Conservation (phyloP, 2,888 invertebrate genomes). For the Pterobdella sp. region DNA sequence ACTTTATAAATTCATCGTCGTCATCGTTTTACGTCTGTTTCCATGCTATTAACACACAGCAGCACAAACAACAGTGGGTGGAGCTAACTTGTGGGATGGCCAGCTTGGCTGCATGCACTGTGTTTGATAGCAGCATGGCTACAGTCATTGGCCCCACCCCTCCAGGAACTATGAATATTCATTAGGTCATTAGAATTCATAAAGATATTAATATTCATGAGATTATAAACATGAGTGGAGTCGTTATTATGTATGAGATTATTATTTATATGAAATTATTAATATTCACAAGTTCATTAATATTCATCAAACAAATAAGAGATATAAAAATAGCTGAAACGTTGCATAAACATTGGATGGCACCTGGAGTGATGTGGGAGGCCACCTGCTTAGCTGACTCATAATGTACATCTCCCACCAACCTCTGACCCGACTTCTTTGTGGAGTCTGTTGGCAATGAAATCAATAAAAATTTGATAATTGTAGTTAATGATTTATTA, state of each 20-base stretch:
- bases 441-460: constrained; percentile 35
- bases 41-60: not conserved
- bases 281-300: not conserved
- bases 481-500: too few species aligned
- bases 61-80: not conserved
- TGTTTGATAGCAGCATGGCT: constrained; percentile 75
- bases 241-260: too few species aligned
- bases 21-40: not conserved
- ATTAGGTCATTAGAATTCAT: too few species aligned
- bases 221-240: too few species aligned
- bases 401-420: constrained; percentile 92
- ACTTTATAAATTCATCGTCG: not conserved
- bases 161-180: constrained; percentile 57
- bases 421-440: constrained; percentile 61
- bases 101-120: constrained; percentile 37
- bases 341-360: not conserved
- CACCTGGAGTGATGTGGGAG: constrained; percentile 72
- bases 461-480: too few species aligned
- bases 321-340: not conserved
- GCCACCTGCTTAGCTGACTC: constrained; percentile 66
- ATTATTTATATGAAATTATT: not conserved
- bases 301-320: not conserved
- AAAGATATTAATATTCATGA: too few species aligned
- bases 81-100: constrained; percentile 12
- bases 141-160: constrained; percentile 99